Evolutionary conservation across 2,113 vertebrate genomes (phyloP).

Genomic region (Setophaga coronata): DNA sequence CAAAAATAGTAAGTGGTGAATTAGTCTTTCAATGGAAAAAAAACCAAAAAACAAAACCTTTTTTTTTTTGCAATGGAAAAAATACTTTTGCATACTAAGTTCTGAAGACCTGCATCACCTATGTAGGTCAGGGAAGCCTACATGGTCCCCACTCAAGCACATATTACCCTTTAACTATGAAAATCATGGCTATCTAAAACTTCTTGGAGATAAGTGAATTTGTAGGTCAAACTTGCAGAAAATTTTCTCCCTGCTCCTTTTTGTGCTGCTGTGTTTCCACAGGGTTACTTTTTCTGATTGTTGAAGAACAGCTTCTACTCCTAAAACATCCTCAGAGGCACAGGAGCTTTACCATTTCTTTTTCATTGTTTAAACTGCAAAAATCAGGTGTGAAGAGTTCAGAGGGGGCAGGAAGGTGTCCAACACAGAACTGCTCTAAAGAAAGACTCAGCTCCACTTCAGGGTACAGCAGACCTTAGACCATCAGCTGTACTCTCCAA

Average conservation of each 20-base stretch:
- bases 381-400: not conserved
- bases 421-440: not conserved
- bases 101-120: not conserved
- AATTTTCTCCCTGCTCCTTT: not conserved
- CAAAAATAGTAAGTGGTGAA: not conserved
- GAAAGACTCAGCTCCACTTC: not conserved
- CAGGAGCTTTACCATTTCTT: not conserved
- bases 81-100: not conserved
- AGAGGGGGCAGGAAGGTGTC: not conserved
- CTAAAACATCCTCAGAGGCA: not conserved
- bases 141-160: accelerated
- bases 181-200: not conserved
- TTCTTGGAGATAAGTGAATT: not conserved
- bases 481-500: not conserved
- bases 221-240: not conserved
- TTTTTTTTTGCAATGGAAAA: not conserved
- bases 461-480: not conserved
- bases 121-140: not conserved
- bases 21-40: not conserved
- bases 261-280: not conserved
- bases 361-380: not conserved
- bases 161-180: not conserved
- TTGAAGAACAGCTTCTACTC: not conserved
- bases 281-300: not conserved
- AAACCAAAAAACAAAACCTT: no score